Conservation (phyloP, 2,113 vertebrate genomes). For the Paraplagusia blochii region DNA sequence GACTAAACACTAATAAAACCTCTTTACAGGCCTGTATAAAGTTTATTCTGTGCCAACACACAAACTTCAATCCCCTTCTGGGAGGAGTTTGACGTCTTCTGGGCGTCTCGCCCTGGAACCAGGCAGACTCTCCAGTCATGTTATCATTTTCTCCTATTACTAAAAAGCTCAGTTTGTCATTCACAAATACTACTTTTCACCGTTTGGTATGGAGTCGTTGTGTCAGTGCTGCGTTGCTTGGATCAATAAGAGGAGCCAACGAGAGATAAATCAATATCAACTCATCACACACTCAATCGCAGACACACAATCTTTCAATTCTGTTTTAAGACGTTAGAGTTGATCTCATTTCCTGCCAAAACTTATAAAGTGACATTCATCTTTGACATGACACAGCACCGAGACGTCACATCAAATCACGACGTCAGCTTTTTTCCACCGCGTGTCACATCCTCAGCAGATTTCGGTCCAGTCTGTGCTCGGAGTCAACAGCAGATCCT, state of each 20-base stretch:
- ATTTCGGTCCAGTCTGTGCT: constrained; percentile 49
- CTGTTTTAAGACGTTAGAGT: constrained; percentile 14
- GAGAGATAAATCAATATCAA: constrained; percentile 13
- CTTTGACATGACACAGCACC: constrained; percentile 18
- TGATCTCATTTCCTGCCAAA: constrained; percentile 16
- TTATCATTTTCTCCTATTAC: constrained; percentile 11
- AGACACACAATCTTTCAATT: constrained; percentile 16
- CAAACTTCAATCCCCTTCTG: no score
- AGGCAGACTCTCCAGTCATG: background rate
- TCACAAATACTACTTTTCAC: constrained; percentile 8
- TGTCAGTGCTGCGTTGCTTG: constrained; percentile 19
- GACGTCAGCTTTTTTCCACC: constrained; percentile 43
- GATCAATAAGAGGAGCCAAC: constrained; percentile 13
- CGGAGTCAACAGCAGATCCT: constrained; percentile 34
- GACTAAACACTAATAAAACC: background rate
- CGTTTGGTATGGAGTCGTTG: background rate
- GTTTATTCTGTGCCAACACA: no score
- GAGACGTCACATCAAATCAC: constrained; percentile 6
- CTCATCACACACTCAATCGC: background rate
- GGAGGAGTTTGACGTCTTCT: background rate
- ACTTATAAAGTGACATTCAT: constrained; percentile 14
- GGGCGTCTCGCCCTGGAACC: background rate
- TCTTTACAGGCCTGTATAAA: background rate
- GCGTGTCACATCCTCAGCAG: constrained; percentile 32
- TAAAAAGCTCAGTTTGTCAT: constrained; percentile 16